phyloP scores from a whole-genome alignment of 2,797 vertebrate genomes.

The Platalea minor region DNA sequence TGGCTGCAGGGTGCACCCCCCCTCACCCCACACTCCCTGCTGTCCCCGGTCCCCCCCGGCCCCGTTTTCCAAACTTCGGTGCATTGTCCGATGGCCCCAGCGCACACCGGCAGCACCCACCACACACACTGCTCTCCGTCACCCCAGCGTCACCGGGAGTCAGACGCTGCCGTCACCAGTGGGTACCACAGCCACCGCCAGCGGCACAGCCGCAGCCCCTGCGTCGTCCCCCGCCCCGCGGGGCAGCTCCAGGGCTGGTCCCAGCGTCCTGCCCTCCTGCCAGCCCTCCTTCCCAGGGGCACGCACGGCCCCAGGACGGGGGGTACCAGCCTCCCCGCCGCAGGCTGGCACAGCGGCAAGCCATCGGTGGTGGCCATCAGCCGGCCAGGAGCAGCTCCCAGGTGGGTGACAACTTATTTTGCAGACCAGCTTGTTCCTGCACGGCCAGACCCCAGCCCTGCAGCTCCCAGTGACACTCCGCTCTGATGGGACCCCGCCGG shows the following conservation, averaged over 20 bases:
- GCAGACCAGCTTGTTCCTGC: not conserved
- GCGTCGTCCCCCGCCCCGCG: rapidly evolving
- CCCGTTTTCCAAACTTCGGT: not conserved
- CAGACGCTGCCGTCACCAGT: not conserved
- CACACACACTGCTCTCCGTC: rapidly evolving
- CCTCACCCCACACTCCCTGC: rapidly evolving
- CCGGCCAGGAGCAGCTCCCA: not conserved
- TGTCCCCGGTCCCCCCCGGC: not conserved
- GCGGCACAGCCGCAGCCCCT: not conserved
- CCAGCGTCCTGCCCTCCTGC: not conserved
- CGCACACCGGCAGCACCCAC: not conserved
- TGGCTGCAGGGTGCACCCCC: not conserved
- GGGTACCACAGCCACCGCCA: not conserved
- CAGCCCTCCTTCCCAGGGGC: not conserved
- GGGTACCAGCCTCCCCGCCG: not conserved
- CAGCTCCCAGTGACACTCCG: not conserved
- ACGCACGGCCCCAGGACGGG: rapidly evolving
- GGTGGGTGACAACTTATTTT: not conserved
- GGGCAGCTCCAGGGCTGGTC: not conserved
- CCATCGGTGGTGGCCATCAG: rapidly evolving
- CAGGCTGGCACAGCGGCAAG: not conserved
- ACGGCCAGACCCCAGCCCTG: not conserved
- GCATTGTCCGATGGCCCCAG: rapidly evolving
- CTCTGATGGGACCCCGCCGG: not conserved
- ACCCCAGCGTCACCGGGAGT: not conserved